Conservation (phyloP, 1,140 invertebrate genomes). For the Trichomalopsis sarcophagae region DNA sequence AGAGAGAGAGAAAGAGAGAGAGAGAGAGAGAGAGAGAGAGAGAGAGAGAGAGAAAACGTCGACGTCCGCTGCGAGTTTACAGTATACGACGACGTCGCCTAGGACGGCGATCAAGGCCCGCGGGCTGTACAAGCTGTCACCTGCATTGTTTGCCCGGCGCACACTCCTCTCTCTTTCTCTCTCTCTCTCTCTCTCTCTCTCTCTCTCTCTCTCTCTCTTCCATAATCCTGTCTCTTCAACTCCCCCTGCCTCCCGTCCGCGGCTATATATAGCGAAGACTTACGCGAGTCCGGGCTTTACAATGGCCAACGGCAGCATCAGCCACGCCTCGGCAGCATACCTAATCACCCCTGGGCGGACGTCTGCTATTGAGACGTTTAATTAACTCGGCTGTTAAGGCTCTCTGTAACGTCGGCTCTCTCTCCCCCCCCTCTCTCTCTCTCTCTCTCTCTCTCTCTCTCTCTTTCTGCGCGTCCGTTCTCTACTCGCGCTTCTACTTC, state of each 20-base stretch:
- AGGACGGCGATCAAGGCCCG: conserved; percentile 55
- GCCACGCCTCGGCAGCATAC: conserved; percentile 65
- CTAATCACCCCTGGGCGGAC: conserved; percentile 70
- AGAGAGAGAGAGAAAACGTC: too few species aligned
- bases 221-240: conserved; percentile 48
- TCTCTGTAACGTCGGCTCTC: conserved; percentile 58
- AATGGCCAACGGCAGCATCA: conserved; percentile 65
- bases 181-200: background rate
- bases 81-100: conserved; percentile 44
- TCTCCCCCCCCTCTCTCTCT: background rate
- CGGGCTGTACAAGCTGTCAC: conserved; percentile 66
- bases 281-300: conserved; percentile 54
- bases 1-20: background rate
- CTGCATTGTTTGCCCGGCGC: conserved; percentile 65
- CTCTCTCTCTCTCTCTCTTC: conserved; percentile 14
- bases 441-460: background rate
- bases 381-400: conserved; percentile 70
- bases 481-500: background rate
- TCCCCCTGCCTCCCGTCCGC: conserved; percentile 24
- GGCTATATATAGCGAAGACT: conserved; percentile 47
- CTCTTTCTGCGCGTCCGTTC: background rate
- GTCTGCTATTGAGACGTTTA: conserved; percentile 73
- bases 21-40: conserved; percentile 10
- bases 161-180: conserved; percentile 34
- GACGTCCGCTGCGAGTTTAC: background rate